Conservation (phyloP, 2,888 invertebrate genomes). For the Lycaena phlaeas region DNA sequence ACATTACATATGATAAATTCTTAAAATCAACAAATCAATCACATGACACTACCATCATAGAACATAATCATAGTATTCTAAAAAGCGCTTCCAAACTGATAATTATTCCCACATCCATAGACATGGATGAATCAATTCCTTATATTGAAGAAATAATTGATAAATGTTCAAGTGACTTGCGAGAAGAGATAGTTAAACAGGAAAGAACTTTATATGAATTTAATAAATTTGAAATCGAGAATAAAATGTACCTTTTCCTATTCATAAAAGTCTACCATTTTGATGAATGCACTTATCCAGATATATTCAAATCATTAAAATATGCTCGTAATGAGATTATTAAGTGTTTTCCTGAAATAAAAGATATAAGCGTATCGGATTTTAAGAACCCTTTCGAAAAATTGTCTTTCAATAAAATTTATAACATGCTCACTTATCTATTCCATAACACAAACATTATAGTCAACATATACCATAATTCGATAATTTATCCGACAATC, state of each 20-base stretch:
- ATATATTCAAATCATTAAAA: not conserved
- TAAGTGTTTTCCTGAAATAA: not conserved
- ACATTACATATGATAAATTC: not conserved
- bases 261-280: not conserved
- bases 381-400: constrained; percentile 13
- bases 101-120: not conserved
- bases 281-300: not conserved
- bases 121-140: not conserved
- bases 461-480: constrained; percentile 19
- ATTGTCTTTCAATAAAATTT: constrained; percentile 18
- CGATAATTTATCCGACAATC: not conserved
- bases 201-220: not conserved
- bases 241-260: not conserved
- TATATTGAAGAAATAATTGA: not conserved
- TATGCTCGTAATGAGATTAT: not conserved
- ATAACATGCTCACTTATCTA: constrained; percentile 19
- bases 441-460: constrained; percentile 21
- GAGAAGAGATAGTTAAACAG: not conserved
- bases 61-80: not conserved
- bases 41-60: not conserved
- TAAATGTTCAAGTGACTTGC: not conserved
- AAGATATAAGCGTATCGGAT: constrained; percentile 10
- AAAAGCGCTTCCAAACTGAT: not conserved
- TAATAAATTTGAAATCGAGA: not conserved
- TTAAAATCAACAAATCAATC: not conserved